Base-by-base conservation (phyloP, 64 coral and sea anemone genomes). In the Porites australiensis region DNA sequence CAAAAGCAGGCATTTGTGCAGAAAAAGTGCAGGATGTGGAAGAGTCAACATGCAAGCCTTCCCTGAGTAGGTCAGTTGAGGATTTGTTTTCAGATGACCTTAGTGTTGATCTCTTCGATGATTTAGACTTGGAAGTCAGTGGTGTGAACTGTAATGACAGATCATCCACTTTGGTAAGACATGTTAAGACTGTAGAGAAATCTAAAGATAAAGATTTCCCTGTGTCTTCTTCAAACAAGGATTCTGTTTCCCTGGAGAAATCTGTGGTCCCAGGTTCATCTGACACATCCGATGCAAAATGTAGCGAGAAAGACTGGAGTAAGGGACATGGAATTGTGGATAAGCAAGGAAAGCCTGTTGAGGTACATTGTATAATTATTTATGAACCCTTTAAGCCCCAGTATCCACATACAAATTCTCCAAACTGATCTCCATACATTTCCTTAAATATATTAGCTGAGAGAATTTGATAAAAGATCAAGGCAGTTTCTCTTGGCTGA, bases 271-370 rank as follows among this genome's bases (percentile, higher is more conserved):
- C 48, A 20, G 54, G 16, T n/a, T 49, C 58, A 85, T 64, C 4
- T 21, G 68, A 15, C 37, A 58, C 13, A 46, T 15, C 19, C 43
- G 60, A 77, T 43, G 20, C 46, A 64, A 16, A 7, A 8, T 79
- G 27, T 20, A 60, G 20, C 72, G 64, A 86, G 15, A 93, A 88
- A 47, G 74, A 87, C 5, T 96, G 95, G 95, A 96, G 95, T 70
- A 83, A 44, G 79, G 95, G 91, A 37, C 14, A 45, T 57, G 87
- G 79, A 45, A 61, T 96, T 69, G 65, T 93, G 13, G 87, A 96
- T 62, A 96, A 96, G 70, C 90, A 96, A 86, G 79, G 87, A 10
- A 96, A 93, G n/a, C 60, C 53, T 64, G 21, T 96, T 23, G 90
- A 96, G 95, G 95, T 96, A 89, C 1, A 16, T 45, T 3, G 55